Evolutionary conservation across 2,113 vertebrate genomes (phyloP).

Genomic region (cat (Felis catus)): F.catus_Fca126_mat1.0 CM031423.1:8704501-8705000

Average conservation of each 20-base stretch:
- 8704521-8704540: background rate
- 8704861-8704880: background rate
- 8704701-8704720: background rate
- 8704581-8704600: background rate
- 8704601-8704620: too few species aligned
- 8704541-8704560: background rate
- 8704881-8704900: background rate
- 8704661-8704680: background rate
- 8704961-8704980: background rate
- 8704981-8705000: background rate
- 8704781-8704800: background rate
- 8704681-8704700: background rate
- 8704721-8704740: background rate
- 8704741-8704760: background rate
- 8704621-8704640: background rate
- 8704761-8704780: background rate
- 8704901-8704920: background rate
- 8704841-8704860: background rate
- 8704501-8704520: background rate
- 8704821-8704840: background rate
- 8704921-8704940: background rate
- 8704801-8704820: background rate
- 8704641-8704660: background rate
- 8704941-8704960: background rate
- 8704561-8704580: background rate